Conservation (phyloP, 2,797 vertebrate species). For the Amblyraja radiata region DNA sequence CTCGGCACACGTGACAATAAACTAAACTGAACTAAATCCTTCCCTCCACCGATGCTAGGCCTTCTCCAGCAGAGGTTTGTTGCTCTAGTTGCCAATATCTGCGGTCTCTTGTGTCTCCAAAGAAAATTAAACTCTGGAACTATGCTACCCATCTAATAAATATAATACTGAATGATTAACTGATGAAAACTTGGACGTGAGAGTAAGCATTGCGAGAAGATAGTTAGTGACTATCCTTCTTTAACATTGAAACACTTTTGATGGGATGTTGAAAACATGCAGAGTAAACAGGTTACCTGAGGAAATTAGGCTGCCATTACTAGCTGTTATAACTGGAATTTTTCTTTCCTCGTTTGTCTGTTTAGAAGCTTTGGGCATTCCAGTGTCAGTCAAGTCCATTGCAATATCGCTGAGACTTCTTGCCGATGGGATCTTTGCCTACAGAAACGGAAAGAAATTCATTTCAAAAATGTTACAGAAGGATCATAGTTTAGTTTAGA, state of each 20-base stretch:
- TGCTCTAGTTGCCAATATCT: too few relatives aligned
- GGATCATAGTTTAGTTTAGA: not conserved
- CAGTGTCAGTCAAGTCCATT: constrained; percentile 82
- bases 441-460: constrained; percentile 32
- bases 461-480: not conserved
- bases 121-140: not conserved
- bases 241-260: not conserved
- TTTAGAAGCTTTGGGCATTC: constrained; percentile 67
- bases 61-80: too few relatives aligned
- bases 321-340: constrained; percentile 86
- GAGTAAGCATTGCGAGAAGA: not conserved
- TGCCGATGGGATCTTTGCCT: constrained; percentile 84
- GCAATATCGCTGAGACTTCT: constrained; percentile 86
- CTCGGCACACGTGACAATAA: too few relatives aligned
- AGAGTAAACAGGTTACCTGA: constrained; percentile 62
- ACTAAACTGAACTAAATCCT: too few relatives aligned
- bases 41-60: too few relatives aligned
- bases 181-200: not conserved
- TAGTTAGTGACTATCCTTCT: not conserved
- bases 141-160: not conserved
- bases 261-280: not conserved
- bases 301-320: constrained; percentile 89
- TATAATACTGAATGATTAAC: not conserved
- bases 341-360: constrained; percentile 69
- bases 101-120: not conserved